Base-by-base conservation (phyloP, 2,888 invertebrate genomes). In the Norana najaformis region DNA sequence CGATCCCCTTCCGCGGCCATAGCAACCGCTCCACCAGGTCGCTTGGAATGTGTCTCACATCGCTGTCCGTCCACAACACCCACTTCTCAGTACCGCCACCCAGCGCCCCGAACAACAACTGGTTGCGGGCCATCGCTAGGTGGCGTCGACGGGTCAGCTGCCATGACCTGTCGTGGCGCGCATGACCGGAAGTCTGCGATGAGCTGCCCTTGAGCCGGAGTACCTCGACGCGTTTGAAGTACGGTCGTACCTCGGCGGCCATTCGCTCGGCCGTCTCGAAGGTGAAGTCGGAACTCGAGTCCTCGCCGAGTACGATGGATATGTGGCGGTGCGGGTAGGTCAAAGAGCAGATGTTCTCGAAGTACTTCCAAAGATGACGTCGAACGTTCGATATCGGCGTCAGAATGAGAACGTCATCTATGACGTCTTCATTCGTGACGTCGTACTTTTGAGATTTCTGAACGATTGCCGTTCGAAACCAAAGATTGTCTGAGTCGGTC, bases 41-140 rank as follows among this genome's bases (percentile, higher is more conserved):
- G 18, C 89, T 37, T 0, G 94, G 94, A 23, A 93, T 89, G 39
- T 91, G 90, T 39, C 90, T 88, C 14, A 94, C 92, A 90, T 94
- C 94, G 89, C 93, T 93, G 90, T 94, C 94, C 38, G 94, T 92
- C 94, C 94, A 94, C 39, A 94, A 85, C 8, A 93, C 94, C 93
- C 93, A 94, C 36, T 90, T 85, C 36, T 88, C 88, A 39, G 92
- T 91, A 37, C 92, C 92, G 13, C 93, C 90, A 83, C 91, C 89
- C 35, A 94, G 90, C n/a, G 92, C 93, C 14, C 91, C 89, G 47
- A 91, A 89, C 18, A 94, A 90, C 20, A 94, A 91, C 89, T 91
- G 90, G 90, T 94, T 94, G 14, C 94, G 91, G 2, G 93, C 92
- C 88, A 92, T 91, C 0, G 94, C 94, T 23, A 94, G 91, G 91